Evolutionary conservation across 1,140 invertebrate species (phyloP).

Genomic region (Drosophila navojoa): DNA sequence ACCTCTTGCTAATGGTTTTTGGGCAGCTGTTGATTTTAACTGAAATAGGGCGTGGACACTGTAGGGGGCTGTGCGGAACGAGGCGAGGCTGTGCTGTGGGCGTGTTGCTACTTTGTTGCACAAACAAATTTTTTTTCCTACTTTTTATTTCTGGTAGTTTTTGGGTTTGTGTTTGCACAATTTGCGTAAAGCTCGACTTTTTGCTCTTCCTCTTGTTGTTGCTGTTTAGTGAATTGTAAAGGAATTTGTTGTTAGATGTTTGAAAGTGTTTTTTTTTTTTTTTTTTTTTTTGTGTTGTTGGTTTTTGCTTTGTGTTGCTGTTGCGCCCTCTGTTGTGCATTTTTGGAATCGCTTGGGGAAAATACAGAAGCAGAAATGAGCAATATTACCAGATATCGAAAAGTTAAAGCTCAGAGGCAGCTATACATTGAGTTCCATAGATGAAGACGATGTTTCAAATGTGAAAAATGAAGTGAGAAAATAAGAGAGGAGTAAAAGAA

Average conservation of each 20-base stretch:
- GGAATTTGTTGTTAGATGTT: conserved; percentile 12
- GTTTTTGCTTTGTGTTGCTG: not conserved
- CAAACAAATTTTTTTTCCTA: conserved; percentile 18
- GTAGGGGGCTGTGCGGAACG: not conserved
- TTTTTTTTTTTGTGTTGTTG: not conserved
- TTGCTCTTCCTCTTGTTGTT: conserved; percentile 13
- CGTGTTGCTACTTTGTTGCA: conserved; percentile 15
- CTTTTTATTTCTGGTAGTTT: too few species aligned
- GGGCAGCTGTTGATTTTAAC: conserved; percentile 47
- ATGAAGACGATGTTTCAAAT: too few species aligned
- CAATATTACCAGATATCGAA: too few species aligned
- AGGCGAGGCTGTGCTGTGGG: not conserved
- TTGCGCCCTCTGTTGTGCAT: conserved; percentile 15
- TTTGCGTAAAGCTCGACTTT: conserved; percentile 11
- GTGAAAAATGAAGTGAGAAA: too few species aligned
- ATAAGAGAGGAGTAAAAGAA: too few species aligned
- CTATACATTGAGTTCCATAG: too few species aligned
- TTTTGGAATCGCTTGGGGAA: not conserved
- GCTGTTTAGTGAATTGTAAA: conserved; percentile 30
- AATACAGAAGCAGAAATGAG: too few species aligned
- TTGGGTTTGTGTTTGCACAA: conserved; percentile 10
- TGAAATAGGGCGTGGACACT: conserved; percentile 18
- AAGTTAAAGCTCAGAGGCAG: too few species aligned
- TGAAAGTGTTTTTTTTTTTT: not conserved
- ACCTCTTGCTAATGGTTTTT: conserved; percentile 2